phyloP scores from a whole-genome alignment of 2,888 invertebrate species.

The Osmoderma eremita region DNA sequence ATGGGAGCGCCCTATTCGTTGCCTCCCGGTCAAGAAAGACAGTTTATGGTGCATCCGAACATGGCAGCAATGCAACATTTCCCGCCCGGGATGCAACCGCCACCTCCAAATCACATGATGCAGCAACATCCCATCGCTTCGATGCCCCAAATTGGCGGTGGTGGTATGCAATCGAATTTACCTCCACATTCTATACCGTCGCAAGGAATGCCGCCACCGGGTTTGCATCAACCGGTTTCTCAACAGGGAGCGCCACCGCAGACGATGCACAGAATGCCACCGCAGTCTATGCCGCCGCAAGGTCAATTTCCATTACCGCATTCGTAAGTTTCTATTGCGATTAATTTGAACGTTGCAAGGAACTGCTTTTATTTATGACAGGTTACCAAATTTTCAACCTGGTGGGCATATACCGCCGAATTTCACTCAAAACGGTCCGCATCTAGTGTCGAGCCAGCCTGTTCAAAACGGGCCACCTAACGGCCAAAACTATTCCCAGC shows the following conservation, averaged over 20 bases:
- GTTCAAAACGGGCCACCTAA: conserved; percentile 43
- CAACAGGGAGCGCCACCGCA: conserved; percentile 35
- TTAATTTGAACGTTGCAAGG: too few species aligned
- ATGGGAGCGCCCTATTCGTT: conserved; percentile 38
- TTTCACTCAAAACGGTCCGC: conserved; percentile 39
- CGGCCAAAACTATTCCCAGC: conserved; percentile 44
- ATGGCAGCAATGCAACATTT: conserved; percentile 40
- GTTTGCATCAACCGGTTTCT: conserved; percentile 14
- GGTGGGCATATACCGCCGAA: conserved; percentile 35
- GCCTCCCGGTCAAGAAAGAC: conserved; percentile 45
- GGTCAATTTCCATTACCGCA: conserved; percentile 40
- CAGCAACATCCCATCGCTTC: conserved; percentile 17
- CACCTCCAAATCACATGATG: conserved; percentile 24
- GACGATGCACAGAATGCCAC: conserved; percentile 36
- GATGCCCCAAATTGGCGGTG: conserved; percentile 27
- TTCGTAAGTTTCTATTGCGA: too few species aligned
- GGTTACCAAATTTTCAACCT: conserved; percentile 42
- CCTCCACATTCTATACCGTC: conserved; percentile 42
- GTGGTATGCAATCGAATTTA: conserved; percentile 36
- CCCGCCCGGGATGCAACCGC: conserved; percentile 39
- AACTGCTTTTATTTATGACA: conserved; percentile 10
- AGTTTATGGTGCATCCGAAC: conserved; percentile 43
- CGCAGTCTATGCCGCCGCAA: conserved; percentile 22
- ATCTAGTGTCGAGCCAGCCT: conserved; percentile 21
- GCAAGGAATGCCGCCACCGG: conserved; percentile 17